phyloP scores from a whole-genome alignment of 2,113 vertebrate genomes.

The Phaethornis superciliosus region DNA sequence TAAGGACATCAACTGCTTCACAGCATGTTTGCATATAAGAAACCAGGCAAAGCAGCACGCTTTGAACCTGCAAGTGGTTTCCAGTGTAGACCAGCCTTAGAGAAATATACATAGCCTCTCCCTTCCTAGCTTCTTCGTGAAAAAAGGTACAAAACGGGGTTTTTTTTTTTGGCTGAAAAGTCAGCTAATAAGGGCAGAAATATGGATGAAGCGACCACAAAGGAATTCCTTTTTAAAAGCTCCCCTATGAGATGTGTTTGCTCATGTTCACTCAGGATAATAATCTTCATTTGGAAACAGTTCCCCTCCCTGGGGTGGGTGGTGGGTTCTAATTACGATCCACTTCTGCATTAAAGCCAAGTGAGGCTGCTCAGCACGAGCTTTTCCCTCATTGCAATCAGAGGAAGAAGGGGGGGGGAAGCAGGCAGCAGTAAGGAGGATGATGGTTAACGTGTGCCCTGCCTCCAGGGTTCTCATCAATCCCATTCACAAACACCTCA shows the following conservation, averaged over 20 bases:
- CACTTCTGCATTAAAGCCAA: neutral
- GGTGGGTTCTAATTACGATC: neutral
- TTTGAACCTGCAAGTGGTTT: neutral
- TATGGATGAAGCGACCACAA: neutral
- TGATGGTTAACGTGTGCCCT: rapidly evolving
- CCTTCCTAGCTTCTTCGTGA: neutral
- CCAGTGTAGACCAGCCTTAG: neutral
- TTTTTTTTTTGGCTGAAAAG: neutral
- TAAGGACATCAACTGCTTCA: constrained; percentile 12
- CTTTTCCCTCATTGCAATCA: rapidly evolving
- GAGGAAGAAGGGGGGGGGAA: neutral
- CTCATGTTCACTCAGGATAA: neutral
- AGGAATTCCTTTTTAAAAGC: neutral
- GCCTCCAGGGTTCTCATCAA: neutral
- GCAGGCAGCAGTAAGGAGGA: rapidly evolving
- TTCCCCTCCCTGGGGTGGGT: neutral
- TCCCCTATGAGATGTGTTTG: neutral
- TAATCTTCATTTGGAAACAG: neutral
- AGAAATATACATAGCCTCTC: neutral
- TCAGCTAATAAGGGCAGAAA: neutral
- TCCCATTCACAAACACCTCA: neutral
- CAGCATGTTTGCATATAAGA: neutral
- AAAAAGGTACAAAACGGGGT: neutral
- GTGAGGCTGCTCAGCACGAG: neutral
- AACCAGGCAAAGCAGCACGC: neutral